These are phyloP conservation scores for Pangasius larnaudii DNA, from an alignment of 2,797 vertebrate species.

Conservation along the genomic window DNA sequence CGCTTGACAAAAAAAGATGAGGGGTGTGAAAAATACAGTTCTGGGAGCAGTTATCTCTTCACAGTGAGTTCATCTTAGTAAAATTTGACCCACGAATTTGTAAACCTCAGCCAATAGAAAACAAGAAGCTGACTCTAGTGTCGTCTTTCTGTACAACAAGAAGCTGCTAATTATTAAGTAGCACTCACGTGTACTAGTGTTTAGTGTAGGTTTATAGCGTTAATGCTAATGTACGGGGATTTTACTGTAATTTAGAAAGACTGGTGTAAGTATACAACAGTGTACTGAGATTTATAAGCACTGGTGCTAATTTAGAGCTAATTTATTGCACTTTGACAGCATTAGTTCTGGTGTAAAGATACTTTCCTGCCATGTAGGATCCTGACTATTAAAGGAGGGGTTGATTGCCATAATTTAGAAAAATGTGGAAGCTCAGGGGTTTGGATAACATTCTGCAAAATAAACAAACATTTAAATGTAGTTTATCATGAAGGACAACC, in stretches of 20 bases:
- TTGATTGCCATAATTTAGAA: not conserved
- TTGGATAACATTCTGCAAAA: not conserved
- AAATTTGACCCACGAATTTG: not conserved
- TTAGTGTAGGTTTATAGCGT: not conserved
- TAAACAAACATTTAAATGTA: not conserved
- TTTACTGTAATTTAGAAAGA: not conserved
- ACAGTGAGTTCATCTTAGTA: not conserved
- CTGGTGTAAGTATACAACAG: not conserved
- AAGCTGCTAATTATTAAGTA: not conserved
- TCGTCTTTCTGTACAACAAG: not conserved
- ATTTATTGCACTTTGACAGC: not conserved
- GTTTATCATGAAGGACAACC: not conserved
- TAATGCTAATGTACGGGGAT: not conserved
- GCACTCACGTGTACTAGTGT: not conserved
- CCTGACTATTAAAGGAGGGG: not conserved
- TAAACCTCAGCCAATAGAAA: not conserved
- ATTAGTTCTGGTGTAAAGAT: not conserved
- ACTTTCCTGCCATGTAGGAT: not conserved
- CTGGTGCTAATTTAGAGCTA: not conserved
- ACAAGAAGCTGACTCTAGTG: not conserved
- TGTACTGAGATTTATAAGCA: not conserved
- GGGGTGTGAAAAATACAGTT: not conserved
- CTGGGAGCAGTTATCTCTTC: not conserved
- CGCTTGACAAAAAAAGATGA: too few species aligned
- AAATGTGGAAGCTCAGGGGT: not conserved